Conservation (phyloP, 2,888 invertebrate genomes). For the Drosophila austrosaltans region DNA sequence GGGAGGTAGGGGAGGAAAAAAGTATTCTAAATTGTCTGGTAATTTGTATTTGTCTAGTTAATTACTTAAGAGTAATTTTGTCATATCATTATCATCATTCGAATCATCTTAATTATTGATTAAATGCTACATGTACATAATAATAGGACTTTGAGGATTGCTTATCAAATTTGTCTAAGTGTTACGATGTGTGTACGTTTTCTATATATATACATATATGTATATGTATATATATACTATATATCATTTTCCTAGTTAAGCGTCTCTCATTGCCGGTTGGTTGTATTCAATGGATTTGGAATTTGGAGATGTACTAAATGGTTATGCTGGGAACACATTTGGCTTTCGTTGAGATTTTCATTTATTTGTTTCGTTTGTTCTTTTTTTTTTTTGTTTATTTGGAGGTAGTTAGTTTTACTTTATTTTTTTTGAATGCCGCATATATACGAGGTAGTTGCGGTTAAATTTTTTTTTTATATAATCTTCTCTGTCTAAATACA, state of each 20-base stretch:
- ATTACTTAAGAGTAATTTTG: constrained; percentile 33
- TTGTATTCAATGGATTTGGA: constrained; percentile 5
- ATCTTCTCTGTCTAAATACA: constrained; percentile 25
- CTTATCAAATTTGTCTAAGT: constrained; percentile 64
- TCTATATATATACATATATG: constrained; percentile 2
- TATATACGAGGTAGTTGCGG: constrained; percentile 68
- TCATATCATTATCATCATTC: background rate
- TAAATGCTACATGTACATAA: constrained; percentile 40
- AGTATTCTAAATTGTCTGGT: constrained; percentile 54
- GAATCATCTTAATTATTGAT: background rate
- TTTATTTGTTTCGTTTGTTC: background rate
- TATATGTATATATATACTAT: constrained; percentile 36
- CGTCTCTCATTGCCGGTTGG: constrained; percentile 39
- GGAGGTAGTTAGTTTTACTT: constrained; percentile 68
- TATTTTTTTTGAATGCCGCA: constrained; percentile 39
- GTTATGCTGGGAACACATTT: constrained; percentile 18
- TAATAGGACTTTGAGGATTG: constrained; percentile 57
- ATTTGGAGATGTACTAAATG: background rate
- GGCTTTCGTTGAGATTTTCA: constrained; percentile 37
- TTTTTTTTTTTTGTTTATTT: constrained; percentile 1
- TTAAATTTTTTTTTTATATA: constrained; percentile 26
- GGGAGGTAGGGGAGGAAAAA: constrained; percentile 15
- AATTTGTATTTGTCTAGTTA: constrained; percentile 65
- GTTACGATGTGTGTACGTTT: constrained; percentile 12
- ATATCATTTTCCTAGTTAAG: constrained; percentile 58